Evolutionary conservation across 2,888 invertebrate species (phyloP).

Genomic region (Epsilonema sp.): DNA sequence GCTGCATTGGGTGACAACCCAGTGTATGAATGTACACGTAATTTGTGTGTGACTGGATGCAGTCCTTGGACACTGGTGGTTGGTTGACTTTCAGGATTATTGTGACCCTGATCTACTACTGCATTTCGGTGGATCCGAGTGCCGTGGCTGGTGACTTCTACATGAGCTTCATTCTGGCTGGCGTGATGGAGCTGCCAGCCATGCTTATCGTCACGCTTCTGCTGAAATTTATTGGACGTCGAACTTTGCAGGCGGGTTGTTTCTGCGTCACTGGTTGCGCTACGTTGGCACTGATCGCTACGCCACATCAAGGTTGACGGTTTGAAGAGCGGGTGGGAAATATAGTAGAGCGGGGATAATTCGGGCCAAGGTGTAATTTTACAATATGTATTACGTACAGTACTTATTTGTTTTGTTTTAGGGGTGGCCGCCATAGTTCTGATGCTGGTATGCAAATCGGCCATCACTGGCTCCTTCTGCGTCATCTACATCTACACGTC

Average conservation of each 20-base stretch:
- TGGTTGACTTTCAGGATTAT: neutral
- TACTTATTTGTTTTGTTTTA: neutral
- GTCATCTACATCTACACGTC: slow-evolving; percentile 5
- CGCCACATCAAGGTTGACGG: too few species aligned
- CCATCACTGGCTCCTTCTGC: neutral
- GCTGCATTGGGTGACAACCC: too few species aligned
- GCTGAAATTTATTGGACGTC: slow-evolving; percentile 1
- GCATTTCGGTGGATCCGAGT: slow-evolving; percentile 1
- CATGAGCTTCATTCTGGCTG: neutral
- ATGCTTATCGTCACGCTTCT: neutral
- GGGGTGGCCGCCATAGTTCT: neutral
- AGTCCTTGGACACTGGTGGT: too few species aligned
- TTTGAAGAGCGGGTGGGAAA: too few species aligned
- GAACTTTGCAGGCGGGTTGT: neutral
- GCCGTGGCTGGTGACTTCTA: slow-evolving; percentile 1
- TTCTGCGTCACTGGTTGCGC: neutral
- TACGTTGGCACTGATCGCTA: neutral
- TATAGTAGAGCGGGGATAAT: too few species aligned
- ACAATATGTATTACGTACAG: too few species aligned
- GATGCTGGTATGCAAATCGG: neutral
- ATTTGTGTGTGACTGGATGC: too few species aligned
- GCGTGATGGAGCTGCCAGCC: neutral
- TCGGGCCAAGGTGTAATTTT: too few species aligned
- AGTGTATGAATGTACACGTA: too few species aligned
- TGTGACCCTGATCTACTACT: neutral